These are phyloP conservation scores for Pterocles orientalis DNA, from an alignment of 2,113 vertebrate genomes.

Conservation along the genomic window DNA sequence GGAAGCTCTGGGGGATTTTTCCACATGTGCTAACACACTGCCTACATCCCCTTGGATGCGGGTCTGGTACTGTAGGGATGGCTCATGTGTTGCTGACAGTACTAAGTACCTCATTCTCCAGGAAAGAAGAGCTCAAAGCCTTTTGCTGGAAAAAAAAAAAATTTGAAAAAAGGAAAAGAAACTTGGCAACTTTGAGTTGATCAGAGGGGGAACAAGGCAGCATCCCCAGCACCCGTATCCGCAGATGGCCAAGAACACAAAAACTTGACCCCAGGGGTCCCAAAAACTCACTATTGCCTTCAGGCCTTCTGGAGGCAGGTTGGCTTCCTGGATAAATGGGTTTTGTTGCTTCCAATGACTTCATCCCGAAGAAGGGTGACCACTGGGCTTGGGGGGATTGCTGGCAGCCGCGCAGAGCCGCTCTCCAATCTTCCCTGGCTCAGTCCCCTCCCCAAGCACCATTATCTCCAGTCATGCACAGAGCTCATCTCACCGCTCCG, in stretches of 20 bases:
- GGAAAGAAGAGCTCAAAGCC: not conserved
- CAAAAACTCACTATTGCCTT: not conserved
- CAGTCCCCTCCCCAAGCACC: not conserved
- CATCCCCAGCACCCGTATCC: not conserved
- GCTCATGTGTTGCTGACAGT: not conserved
- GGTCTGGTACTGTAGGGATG: not conserved
- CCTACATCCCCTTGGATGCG: not conserved
- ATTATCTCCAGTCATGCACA: not conserved
- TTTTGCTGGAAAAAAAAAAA: not conserved
- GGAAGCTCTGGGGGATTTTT: not conserved
- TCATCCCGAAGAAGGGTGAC: not conserved
- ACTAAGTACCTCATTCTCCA: not conserved
- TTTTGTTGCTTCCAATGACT: not conserved
- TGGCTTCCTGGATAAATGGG: not conserved
- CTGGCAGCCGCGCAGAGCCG: not conserved
- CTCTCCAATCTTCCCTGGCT: constrained; percentile 53
- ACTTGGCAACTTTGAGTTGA: not conserved
- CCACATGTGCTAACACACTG: not conserved
- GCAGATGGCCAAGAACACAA: not conserved
- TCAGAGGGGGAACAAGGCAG: rapidly evolving
- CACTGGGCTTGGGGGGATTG: not conserved
- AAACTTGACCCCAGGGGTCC: not conserved
- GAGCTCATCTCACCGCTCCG: constrained; percentile 18
- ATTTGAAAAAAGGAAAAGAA: not conserved
- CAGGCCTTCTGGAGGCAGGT: not conserved